Base-by-base conservation (phyloP, 92 coral and sea anemone genomes). In the Metridium senile region DNA sequence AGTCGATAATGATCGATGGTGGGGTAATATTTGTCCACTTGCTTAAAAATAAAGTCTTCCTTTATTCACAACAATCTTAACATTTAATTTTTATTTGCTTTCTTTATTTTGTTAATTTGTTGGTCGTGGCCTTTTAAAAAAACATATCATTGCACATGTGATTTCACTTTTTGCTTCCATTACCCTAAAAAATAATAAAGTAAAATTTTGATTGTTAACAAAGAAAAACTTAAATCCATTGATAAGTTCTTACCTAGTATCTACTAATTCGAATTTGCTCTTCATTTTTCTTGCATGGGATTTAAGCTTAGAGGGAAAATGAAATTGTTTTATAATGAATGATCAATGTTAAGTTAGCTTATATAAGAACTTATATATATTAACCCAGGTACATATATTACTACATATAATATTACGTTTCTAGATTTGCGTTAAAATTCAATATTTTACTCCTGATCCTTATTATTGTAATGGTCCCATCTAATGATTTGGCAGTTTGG, bases 1-100 rank as follows among this genome's bases (percentile, higher is more conserved):
- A 31, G 39, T 3, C 69, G 45, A 63, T 16, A 29, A 59, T 22
- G 66, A 59, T 30, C 9, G 26, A 9, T n/a, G 33, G 10, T 11
- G 61, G 3, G 20, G 66, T 31, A 28, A 63, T 63, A 63, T 63
- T 30, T 28, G 69, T 13, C 11, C 69, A 63, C 9, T 28, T 54
- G 59, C 25, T 54, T 1, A n/a, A 22, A 59, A 59, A 59, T 59
- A 18, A 59, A 59, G 32, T 59, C 29, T 6, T 59, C 32, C 66
- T 59, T 59, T 59, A 16, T 59, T 23, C 11, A 26, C 9, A 59
- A 59, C 32, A 22, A 59, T 59, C 33, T 59, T 26, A 7, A 26
- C 66, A 59, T 59, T 59, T 59, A 59, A 59, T 23, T 59, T 59
- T 59, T 59, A 59, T 59, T 59, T 59, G 66, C 31, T 59, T 6